A percentile compares a stretch with the other conserved stretches of the same genome.
Conservation (phyloP, 2,888 invertebrate genomes). For the Brenthis daphne region DNA sequence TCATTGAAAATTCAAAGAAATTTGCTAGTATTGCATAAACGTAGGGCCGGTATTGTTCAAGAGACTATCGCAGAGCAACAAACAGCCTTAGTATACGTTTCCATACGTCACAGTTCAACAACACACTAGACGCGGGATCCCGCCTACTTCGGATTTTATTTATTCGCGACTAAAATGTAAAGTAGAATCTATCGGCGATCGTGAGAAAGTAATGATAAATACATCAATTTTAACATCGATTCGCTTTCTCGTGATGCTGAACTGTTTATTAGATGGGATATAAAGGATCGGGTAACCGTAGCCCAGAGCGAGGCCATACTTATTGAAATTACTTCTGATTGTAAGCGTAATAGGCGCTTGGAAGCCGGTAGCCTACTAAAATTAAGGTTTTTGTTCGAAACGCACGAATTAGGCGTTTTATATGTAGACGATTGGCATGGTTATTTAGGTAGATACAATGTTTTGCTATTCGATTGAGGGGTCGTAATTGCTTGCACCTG, state of each 20-base stretch:
- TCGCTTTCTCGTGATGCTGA: constrained; percentile 78
- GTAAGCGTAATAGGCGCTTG: constrained; percentile 71
- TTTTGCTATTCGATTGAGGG: constrained; percentile 10
- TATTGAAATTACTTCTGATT: constrained; percentile 82
- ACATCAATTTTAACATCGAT: constrained; percentile 76
- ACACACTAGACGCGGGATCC: constrained; percentile 10
- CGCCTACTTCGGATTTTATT: constrained; percentile 38
- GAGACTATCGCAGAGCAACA: neutral
- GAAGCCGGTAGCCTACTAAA: constrained; percentile 70
- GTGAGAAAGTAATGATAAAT: constrained; percentile 81
- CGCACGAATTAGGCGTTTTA: constrained; percentile 71
- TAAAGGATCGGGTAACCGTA: constrained; percentile 70
- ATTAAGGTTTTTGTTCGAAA: constrained; percentile 71
- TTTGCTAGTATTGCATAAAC: neutral
- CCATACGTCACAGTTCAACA: constrained; percentile 8
- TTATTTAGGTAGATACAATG: constrained; percentile 26
- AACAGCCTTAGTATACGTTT: neutral
- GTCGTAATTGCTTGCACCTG: constrained; percentile 11
- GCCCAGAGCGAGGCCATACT: constrained; percentile 66
- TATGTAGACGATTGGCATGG: constrained; percentile 49
- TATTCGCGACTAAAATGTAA: constrained; percentile 47
- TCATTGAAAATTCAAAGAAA: neutral
- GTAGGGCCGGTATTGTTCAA: neutral
- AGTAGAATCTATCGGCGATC: constrained; percentile 53
- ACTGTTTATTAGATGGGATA: constrained; percentile 78